Evolutionary conservation across 2,888 invertebrate genomes (phyloP), one percentile per base, ranked within the genome.

Genomic region (Phanerotoma sp.): DNA sequence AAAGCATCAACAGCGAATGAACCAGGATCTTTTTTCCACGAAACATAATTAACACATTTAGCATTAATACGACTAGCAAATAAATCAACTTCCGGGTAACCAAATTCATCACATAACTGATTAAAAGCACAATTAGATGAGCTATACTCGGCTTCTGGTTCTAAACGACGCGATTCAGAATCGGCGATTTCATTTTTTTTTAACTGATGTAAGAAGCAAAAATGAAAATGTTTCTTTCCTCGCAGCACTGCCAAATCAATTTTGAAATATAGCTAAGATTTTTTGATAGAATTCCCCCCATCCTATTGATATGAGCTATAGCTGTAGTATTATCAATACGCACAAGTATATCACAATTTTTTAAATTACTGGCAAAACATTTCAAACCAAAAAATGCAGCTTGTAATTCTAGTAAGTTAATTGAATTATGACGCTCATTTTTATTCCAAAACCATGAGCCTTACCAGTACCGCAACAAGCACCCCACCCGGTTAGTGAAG

Each of bases 301-400:
- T 61, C 9, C 51, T 44, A 40, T 61, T 58, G 11, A 61, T 56
- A 16, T 58, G 51, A 2, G 61, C 51, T 16, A 58, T 48, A 3
- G 53, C 56, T 2, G 61, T 59, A 10, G 56, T 57, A 32, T 60
- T 60, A 10, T 56, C 56, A 18, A 60, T 40, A 21, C 54, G 30
- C 20, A 60, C 13, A 13, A 56, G 22, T 2, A 54, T 51, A 13
- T 54, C 50, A 10, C 56, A 57, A 32, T 46, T 42, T 9, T 10
- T 25, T 11, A 32, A 35, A 11, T 50, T 10, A 16, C 16, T 21
- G 21, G 56, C 33, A 11, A 58, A 56, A 20, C 49, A 60, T 42
- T 52, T 60, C n/a, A 57, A 21, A 1, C 56, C 52, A 11, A 54
- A 22, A 22, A 56, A 49, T 11, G 38, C 38, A 3, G 18, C 38